Evolutionary conservation across 1,140 invertebrate species (phyloP).

Genomic region (Augochlora pura): DNA sequence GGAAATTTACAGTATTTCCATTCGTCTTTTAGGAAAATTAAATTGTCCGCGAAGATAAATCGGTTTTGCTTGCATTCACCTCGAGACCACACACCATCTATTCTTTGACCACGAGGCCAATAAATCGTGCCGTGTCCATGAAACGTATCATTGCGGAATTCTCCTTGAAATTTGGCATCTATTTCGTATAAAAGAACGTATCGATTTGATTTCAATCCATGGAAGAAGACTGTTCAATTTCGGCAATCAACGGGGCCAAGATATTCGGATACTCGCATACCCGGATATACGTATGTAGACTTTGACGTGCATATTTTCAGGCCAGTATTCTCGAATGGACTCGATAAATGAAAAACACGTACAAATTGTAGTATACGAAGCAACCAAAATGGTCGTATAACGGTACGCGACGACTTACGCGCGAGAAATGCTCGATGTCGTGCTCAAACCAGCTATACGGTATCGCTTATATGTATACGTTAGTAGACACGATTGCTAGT

Average conservation of each 20-base stretch:
- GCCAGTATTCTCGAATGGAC: not conserved
- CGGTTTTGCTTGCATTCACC: conserved; percentile 70
- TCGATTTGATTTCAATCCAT: too few relatives aligned
- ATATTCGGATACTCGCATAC: too few relatives aligned
- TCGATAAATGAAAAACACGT: conserved; percentile 40
- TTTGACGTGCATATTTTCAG: not conserved
- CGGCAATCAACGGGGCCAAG: too few relatives aligned
- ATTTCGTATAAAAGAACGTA: not conserved
- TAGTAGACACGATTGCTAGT: conserved; percentile 16
- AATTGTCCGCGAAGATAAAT: conserved; percentile 76
- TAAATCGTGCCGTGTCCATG: conserved; percentile 79
- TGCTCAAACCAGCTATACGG: conserved; percentile 25
- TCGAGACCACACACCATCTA: conserved; percentile 78
- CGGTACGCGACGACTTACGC: conserved; percentile 44
- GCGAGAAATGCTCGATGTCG: conserved; percentile 41
- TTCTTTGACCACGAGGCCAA: conserved; percentile 76
- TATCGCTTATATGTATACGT: not conserved
- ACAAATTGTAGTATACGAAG: conserved; percentile 39
- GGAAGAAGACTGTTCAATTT: too few relatives aligned
- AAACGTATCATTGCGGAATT: conserved; percentile 81
- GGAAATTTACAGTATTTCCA: conserved; percentile 79
- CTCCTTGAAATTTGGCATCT: conserved; percentile 70
- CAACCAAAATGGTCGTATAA: conserved; percentile 43
- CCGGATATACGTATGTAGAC: not conserved
- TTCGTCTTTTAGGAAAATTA: conserved; percentile 64